Percentiles rank a stretch among this genome's conserved stretches.
phyloP scores from a whole-genome alignment of 2,113 vertebrate genomes.

The Crotophaga sulcirostris region DNA sequence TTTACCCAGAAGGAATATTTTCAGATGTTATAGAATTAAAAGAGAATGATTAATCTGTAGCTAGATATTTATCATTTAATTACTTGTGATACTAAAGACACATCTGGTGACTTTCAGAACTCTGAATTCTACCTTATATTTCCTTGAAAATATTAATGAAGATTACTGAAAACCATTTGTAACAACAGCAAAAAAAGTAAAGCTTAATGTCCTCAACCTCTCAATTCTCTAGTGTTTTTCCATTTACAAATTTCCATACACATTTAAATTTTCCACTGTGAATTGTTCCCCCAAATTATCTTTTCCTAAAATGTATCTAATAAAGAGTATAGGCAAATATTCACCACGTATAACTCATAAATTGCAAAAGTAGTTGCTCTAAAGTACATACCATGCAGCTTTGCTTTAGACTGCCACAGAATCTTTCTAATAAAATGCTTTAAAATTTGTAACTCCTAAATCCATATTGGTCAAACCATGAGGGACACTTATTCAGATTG shows the following conservation, averaged over 20 bases:
- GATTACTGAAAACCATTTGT: not conserved
- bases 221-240: not conserved
- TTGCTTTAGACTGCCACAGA: not conserved
- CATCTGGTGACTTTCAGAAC: not conserved
- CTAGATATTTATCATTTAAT: not conserved
- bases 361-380: not conserved
- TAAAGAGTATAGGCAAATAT: not conserved
- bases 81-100: not conserved
- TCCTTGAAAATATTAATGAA: not conserved
- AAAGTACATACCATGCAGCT: fast-evolving
- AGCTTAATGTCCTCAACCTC: not conserved
- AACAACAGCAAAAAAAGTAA: not conserved
- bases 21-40: not conserved
- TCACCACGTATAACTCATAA: not conserved
- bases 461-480: not conserved
- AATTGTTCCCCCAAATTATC: fast-evolving
- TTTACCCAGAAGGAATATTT: not conserved
- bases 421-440: not conserved
- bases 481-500: not conserved
- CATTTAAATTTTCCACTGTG: not conserved
- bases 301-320: not conserved
- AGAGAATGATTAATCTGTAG: not conserved
- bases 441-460: not conserved
- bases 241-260: not conserved
- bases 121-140: not conserved